These are phyloP conservation scores for Garrulus glandarius DNA, from an alignment of 2,797 vertebrate genomes.

Conservation along the genomic window DNA sequence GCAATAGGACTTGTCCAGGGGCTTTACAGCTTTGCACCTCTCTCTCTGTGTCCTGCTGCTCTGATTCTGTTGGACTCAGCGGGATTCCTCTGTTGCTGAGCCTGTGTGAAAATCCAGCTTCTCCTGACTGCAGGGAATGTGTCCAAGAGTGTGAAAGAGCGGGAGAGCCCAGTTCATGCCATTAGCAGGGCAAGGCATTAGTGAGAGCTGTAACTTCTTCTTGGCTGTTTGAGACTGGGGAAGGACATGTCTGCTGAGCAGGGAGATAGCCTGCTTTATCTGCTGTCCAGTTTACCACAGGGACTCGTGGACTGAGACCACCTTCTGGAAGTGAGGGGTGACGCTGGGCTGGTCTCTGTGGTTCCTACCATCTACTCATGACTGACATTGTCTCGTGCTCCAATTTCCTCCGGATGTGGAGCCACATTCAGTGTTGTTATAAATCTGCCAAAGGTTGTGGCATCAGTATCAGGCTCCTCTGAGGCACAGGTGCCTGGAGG, in stretches of 20 bases:
- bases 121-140: background rate
- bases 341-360: background rate
- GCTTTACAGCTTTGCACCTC: background rate
- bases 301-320: fast-evolving
- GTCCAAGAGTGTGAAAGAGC: background rate
- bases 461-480: background rate
- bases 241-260: fast-evolving
- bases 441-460: background rate
- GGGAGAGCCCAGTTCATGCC: background rate
- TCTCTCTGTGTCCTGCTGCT: background rate
- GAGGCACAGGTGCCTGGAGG: background rate
- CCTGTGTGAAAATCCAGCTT: background rate
- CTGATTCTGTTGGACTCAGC: background rate
- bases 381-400: background rate
- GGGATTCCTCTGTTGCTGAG: background rate
- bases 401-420: fast-evolving
- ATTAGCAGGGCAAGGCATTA: background rate
- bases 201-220: background rate
- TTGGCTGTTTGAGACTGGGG: background rate
- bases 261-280: background rate
- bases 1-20: background rate
- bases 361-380: background rate
- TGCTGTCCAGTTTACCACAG: background rate
- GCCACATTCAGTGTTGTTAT: background rate
- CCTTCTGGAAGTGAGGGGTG: background rate